Evolutionary conservation across 2,888 invertebrate genomes (phyloP).

Genomic region (Siphlonurus alternatus): DNA sequence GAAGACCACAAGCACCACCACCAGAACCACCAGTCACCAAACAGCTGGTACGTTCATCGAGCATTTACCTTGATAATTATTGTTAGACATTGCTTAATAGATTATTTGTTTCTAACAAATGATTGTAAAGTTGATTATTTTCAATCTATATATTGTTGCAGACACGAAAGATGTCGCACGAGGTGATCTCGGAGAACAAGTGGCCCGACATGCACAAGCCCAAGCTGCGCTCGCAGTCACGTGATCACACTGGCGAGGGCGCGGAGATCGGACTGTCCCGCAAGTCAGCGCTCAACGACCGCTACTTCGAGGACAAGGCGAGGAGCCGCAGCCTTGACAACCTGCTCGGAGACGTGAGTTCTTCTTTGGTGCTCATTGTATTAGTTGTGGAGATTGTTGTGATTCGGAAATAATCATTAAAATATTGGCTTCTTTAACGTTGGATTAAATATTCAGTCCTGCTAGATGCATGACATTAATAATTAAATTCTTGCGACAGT

Average conservation of each 20-base stretch:
- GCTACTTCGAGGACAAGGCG: constrained; percentile 71
- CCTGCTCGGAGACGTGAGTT: constrained; percentile 39
- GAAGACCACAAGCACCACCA: constrained; percentile 27
- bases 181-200: constrained; percentile 33
- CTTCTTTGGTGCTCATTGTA: not conserved
- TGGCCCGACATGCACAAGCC: constrained; percentile 8
- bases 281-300: constrained; percentile 70
- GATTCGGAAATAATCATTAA: too few relatives aligned
- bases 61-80: too few relatives aligned
- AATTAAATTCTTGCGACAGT: too few relatives aligned
- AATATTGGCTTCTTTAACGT: too few relatives aligned
- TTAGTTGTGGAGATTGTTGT: too few relatives aligned
- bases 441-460: too few relatives aligned
- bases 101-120: too few relatives aligned
- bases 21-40: constrained; percentile 27
- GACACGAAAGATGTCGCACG: constrained; percentile 54
- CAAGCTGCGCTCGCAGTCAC: constrained; percentile 20
- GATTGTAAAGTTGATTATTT: too few relatives aligned
- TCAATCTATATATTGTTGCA: constrained; percentile 14
- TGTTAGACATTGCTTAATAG: too few relatives aligned
- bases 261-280: constrained; percentile 41
- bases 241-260: constrained; percentile 19
- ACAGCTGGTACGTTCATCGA: constrained; percentile 22
- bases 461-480: too few relatives aligned
- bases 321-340: constrained; percentile 71